Conservation (phyloP, 2,113 vertebrate species). For the Chloropsis hardwickii region DNA sequence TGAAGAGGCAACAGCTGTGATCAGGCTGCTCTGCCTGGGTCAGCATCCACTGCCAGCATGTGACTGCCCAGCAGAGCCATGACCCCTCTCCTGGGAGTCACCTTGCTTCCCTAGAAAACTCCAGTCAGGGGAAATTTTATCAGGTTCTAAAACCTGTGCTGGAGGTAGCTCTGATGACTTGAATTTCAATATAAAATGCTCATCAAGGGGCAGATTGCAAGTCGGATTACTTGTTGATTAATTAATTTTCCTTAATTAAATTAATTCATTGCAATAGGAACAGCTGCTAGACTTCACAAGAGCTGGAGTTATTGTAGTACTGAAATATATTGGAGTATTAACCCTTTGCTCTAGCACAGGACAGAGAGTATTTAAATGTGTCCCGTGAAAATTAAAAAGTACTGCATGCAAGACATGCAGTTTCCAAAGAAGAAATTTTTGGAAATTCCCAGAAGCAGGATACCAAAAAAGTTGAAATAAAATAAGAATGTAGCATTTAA, state of each 20-base stretch:
- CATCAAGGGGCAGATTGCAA: neutral
- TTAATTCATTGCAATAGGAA: neutral
- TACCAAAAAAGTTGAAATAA: neutral
- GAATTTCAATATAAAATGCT: neutral
- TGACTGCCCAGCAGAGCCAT: fast-evolving
- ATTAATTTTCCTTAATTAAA: neutral
- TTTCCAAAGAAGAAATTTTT: neutral
- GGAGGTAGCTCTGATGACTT: neutral
- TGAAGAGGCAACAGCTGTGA: neutral
- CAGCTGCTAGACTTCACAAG: neutral
- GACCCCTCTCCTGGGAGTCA: neutral
- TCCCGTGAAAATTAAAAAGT: neutral
- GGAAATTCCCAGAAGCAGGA: neutral
- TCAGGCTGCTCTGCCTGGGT: neutral
- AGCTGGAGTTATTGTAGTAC: neutral
- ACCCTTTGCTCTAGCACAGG: neutral
- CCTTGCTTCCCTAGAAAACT: neutral
- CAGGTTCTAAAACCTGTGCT: neutral
- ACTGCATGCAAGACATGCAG: neutral
- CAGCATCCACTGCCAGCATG: fast-evolving
- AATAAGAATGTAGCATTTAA: neutral
- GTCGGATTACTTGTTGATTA: neutral
- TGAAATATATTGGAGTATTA: neutral
- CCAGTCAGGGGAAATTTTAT: neutral
- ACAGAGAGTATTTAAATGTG: neutral